Evolutionary conservation across 2,113 vertebrate species (phyloP).

Genomic region (Delphinapterus leucas): DNA sequence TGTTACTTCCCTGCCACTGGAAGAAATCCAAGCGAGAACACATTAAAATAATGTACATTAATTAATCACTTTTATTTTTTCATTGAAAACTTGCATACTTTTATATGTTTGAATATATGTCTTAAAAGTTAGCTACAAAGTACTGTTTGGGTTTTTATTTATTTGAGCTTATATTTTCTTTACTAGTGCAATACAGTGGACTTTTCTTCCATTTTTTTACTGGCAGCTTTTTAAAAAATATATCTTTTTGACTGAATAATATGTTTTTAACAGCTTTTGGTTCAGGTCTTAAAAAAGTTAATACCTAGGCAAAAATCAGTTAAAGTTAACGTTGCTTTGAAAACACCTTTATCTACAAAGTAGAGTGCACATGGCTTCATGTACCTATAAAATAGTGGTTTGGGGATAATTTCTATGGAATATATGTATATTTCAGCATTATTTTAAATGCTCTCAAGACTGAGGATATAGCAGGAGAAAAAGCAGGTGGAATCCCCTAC

Average conservation of each 20-base stretch:
- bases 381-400: neutral
- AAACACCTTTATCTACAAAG: conserved; percentile 2
- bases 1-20: neutral
- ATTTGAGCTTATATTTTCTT: neutral
- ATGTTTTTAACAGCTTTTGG: neutral
- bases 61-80: neutral
- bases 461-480: neutral
- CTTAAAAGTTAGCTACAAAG: neutral
- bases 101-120: neutral
- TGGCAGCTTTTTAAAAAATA: neutral
- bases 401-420: neutral
- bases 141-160: neutral
- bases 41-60: neutral
- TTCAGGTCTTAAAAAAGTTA: neutral
- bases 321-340: neutral
- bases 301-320: neutral
- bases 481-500: neutral
- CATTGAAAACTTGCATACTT: neutral
- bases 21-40: neutral
- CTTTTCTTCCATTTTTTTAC: neutral
- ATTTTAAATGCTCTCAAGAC: neutral
- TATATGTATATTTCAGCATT: neutral
- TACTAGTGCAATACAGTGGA: neutral
- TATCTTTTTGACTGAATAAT: neutral
- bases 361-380: neutral